phyloP scores from a whole-genome alignment of 2,113 vertebrate species.

The Acanthisitta chloris region DNA sequence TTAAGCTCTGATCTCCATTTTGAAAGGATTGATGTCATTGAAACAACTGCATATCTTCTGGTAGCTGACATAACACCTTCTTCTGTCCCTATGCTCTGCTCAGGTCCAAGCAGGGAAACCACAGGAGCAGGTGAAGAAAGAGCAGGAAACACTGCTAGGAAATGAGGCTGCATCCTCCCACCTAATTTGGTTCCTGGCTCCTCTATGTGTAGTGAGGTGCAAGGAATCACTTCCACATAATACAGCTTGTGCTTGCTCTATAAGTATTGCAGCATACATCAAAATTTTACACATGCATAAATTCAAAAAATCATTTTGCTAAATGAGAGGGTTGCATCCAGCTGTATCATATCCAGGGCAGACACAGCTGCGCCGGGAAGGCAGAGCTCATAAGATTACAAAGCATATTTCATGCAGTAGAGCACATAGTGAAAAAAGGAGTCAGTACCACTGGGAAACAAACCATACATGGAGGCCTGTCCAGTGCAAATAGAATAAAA shows the following conservation, averaged over 20 bases:
- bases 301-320: not conserved
- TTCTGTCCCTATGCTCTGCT: not conserved
- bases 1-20: constrained; percentile 13
- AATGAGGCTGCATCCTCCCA: not conserved
- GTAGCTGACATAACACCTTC: not conserved
- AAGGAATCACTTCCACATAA: not conserved
- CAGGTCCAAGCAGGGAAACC: not conserved
- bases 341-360: not conserved
- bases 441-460: not conserved
- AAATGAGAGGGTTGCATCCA: not conserved
- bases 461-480: rapidly evolving
- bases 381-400: not conserved
- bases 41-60: not conserved
- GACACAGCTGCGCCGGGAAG: not conserved
- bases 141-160: not conserved
- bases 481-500: not conserved
- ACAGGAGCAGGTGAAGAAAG: not conserved
- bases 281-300: not conserved
- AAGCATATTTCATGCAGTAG: not conserved
- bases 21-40: not conserved
- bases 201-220: not conserved
- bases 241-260: not conserved
- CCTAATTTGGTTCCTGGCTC: not conserved
- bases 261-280: not conserved
- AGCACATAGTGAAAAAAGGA: not conserved